Evolutionary conservation across 2,797 vertebrate genomes (phyloP).

Genomic region (Enteromius radiatus): DNA sequence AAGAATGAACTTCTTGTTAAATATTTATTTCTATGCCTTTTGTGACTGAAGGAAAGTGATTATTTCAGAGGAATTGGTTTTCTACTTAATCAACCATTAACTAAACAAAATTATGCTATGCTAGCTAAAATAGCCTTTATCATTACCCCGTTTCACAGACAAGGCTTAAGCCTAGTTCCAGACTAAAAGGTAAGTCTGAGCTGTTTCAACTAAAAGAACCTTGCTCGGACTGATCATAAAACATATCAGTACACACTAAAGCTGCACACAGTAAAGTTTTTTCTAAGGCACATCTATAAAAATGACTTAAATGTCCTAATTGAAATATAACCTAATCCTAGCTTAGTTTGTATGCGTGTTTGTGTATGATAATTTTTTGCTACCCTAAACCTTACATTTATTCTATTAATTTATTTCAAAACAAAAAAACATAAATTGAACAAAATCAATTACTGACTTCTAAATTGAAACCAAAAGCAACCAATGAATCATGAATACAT

Average conservation of each 20-base stretch:
- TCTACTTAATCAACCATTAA: slow-evolving; percentile 30
- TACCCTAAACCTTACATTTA: background rate
- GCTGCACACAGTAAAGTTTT: background rate
- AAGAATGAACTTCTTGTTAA: slow-evolving; percentile 33
- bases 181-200: background rate
- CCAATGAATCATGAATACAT: background rate
- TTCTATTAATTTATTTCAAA: background rate
- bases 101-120: background rate
- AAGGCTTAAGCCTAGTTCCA: background rate
- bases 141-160: background rate
- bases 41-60: slow-evolving; percentile 8
- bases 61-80: slow-evolving; percentile 8
- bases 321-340: no score
- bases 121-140: background rate
- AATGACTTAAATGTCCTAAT: background rate
- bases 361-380: background rate
- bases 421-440: background rate
- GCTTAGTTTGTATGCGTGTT: background rate
- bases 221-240: background rate
- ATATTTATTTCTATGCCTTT: slow-evolving; percentile 35
- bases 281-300: background rate
- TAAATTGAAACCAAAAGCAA: background rate
- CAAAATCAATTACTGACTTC: background rate
- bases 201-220: background rate
- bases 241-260: background rate